These are phyloP conservation scores for Rutpela maculata DNA, from an alignment of 2,888 invertebrate species.

Conservation along the genomic window DNA sequence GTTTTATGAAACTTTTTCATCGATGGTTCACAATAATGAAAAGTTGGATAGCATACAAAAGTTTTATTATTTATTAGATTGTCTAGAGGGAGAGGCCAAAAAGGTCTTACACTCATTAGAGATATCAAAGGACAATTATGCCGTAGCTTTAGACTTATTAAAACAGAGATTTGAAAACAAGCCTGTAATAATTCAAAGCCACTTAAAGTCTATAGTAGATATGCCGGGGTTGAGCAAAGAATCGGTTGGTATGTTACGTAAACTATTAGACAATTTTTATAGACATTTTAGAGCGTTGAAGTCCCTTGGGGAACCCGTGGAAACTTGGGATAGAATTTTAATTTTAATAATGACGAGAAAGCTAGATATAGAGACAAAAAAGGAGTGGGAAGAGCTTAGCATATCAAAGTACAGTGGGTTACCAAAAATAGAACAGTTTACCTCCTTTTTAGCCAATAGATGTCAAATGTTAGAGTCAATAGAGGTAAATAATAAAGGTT, in stretches of 20 bases:
- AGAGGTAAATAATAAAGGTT: background rate
- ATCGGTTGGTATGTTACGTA: slow-evolving; percentile 38
- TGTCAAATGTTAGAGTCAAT: slow-evolving; percentile 1
- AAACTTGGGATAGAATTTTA: slow-evolving; percentile 48
- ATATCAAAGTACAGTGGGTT: slow-evolving; percentile 5
- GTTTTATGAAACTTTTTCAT: slow-evolving; percentile 50
- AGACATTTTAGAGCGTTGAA: slow-evolving; percentile 48
- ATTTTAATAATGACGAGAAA: slow-evolving; percentile 48
- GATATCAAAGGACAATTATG: slow-evolving; percentile 51
- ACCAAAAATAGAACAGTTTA: slow-evolving; percentile 43
- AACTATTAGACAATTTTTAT: slow-evolving; percentile 40
- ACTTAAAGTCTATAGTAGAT: slow-evolving; percentile 49
- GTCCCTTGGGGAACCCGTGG: slow-evolving; percentile 41
- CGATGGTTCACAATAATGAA: slow-evolving; percentile 48
- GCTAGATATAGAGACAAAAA: slow-evolving; percentile 45
- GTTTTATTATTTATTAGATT: slow-evolving; percentile 30
- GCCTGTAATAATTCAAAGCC: slow-evolving; percentile 48
- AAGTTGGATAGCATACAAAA: slow-evolving; percentile 44
- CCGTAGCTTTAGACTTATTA: slow-evolving; percentile 48
- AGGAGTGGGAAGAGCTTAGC: slow-evolving; percentile 43
- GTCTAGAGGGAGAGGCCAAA: slow-evolving; percentile 49
- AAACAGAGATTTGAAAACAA: slow-evolving; percentile 51
- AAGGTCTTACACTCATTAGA: slow-evolving; percentile 49
- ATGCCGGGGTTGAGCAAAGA: slow-evolving; percentile 35
- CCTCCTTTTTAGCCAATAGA: slow-evolving; percentile 29